phyloP scores from a whole-genome alignment of 2,888 invertebrate species.

The Cephus pulcher region DNA sequence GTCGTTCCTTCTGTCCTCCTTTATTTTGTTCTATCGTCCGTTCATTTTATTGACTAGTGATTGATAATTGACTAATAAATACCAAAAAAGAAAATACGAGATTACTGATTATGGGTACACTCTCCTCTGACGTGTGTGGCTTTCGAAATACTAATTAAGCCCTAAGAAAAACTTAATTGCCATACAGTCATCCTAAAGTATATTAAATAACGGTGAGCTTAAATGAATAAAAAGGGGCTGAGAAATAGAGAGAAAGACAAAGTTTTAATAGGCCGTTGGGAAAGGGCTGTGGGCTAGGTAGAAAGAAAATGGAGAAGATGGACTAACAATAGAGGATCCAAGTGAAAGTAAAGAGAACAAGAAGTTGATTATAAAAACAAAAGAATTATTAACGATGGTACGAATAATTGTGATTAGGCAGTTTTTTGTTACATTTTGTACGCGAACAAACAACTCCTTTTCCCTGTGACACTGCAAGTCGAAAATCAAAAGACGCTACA shows the following conservation, averaged over 20 bases:
- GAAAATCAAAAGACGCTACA: background rate
- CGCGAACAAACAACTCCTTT: background rate
- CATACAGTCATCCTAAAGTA: background rate
- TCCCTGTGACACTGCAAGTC: background rate
- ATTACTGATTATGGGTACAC: slow-evolving; percentile 23
- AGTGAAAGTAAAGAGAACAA: background rate
- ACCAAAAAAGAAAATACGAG: slow-evolving; percentile 34
- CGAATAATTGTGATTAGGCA: background rate
- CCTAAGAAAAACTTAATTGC: background rate
- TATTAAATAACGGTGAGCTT: slow-evolving; percentile 16
- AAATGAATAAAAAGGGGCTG: background rate
- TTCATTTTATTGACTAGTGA: slow-evolving; percentile 41
- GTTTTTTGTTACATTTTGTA: background rate
- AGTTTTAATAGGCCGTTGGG: background rate
- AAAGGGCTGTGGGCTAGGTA: background rate
- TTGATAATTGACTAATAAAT: slow-evolving; percentile 48
- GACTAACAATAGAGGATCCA: background rate
- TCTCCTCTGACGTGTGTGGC: background rate
- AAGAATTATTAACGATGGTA: background rate
- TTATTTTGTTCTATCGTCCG: slow-evolving; percentile 10
- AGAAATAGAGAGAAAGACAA: background rate
- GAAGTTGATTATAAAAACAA: background rate
- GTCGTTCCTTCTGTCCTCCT: slow-evolving; percentile 2
- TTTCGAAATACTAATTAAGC: slow-evolving; percentile 3
- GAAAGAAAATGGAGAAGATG: background rate